These are phyloP conservation scores for Todiramphus saurophagus DNA, from an alignment of 2,113 vertebrate species.

Conservation along the genomic window DNA sequence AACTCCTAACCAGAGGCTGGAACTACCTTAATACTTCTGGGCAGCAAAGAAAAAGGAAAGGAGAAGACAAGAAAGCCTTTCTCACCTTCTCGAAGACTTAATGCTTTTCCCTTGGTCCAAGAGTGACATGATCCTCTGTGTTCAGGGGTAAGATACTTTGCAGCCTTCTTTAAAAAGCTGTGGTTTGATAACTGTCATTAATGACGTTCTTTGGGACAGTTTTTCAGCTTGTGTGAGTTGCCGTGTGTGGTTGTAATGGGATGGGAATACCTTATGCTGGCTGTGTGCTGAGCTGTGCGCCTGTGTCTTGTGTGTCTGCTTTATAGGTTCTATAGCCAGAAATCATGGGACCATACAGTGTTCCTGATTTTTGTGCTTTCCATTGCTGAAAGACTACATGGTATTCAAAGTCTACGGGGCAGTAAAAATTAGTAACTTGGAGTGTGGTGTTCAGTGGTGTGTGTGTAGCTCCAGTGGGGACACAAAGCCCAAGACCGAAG, in stretches of 20 bases:
- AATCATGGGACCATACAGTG: not conserved
- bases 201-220: not conserved
- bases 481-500: rapidly evolving
- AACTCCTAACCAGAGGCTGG: not conserved
- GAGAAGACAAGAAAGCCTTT: not conserved
- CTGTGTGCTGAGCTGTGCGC: rapidly evolving
- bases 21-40: not conserved
- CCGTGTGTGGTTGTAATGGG: not conserved
- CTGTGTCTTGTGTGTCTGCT: not conserved
- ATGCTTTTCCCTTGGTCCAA: constrained; percentile 71
- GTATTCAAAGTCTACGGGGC: not conserved
- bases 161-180: not conserved
- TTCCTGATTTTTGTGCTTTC: not conserved
- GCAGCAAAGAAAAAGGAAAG: not conserved
- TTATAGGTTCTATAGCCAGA: not conserved
- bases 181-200: not conserved
- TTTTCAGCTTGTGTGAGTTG: not conserved
- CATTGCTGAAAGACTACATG: not conserved
- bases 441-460: not conserved
- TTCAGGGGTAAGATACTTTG: constrained; percentile 74
- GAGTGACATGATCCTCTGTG: constrained; percentile 83
- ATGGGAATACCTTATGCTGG: not conserved
- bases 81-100: constrained; percentile 16
- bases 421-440: not conserved
- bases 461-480: not conserved